Percentiles rank a stretch among this genome's conserved stretches.
Conservation (phyloP, 2,113 vertebrate genomes). For the Sebastes fasciatus region DNA sequence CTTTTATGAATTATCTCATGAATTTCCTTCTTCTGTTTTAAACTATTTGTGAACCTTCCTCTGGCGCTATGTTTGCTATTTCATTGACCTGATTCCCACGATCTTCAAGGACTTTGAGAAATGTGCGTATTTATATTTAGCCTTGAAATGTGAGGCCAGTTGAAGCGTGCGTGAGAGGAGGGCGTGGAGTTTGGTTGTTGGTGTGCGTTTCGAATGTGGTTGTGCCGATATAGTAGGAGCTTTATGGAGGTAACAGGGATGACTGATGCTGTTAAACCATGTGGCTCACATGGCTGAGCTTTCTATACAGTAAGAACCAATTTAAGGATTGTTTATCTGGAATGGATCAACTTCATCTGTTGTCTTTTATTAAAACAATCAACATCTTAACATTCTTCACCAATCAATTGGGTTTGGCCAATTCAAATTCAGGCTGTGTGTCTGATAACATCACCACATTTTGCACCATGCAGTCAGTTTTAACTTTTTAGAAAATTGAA, state of each 20-base stretch:
- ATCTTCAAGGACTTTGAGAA: slow-evolving; percentile 51
- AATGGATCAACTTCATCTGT: neutral
- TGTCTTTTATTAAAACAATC: neutral
- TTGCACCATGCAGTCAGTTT: neutral
- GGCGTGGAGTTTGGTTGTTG: slow-evolving; percentile 49
- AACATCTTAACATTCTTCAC: neutral
- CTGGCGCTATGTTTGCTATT: slow-evolving; percentile 25
- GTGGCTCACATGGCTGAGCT: slow-evolving; percentile 4
- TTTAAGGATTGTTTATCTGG: neutral
- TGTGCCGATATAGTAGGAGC: slow-evolving; percentile 14
- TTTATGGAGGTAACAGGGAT: slow-evolving; percentile 25
- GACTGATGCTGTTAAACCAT: slow-evolving; percentile 35
- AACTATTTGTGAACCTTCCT: slow-evolving; percentile 1
- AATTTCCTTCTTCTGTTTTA: neutral
- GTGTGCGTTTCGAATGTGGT: slow-evolving; percentile 34
- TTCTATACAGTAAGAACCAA: neutral
- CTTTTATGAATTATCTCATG: neutral
- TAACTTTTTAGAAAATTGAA: neutral
- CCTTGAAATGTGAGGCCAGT: slow-evolving; percentile 56
- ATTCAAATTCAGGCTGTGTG: neutral
- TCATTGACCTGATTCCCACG: slow-evolving; percentile 37
- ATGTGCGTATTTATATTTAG: slow-evolving; percentile 67
- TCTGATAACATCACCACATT: neutral
- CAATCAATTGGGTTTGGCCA: neutral
- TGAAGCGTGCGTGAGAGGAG: slow-evolving; percentile 44